Percentiles rank a stretch among this genome's conserved stretches.
These are phyloP conservation scores for Drosophila limbata DNA, from an alignment of 2,888 invertebrate species.

Conservation along the genomic window DNA sequence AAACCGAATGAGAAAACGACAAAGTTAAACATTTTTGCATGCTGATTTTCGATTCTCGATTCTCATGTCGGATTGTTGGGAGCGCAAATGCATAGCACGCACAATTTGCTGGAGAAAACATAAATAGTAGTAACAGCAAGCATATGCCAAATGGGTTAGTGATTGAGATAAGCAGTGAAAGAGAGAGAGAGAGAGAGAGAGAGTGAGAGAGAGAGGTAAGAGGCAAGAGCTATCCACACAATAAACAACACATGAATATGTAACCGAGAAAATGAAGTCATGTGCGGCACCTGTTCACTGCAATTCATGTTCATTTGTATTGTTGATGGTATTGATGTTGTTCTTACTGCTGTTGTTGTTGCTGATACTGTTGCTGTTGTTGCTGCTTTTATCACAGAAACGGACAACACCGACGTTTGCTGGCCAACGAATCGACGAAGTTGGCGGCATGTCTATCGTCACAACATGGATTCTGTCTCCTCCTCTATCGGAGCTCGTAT, in stretches of 20 bases:
- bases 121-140: constrained; percentile 68
- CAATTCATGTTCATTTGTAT: constrained; percentile 80
- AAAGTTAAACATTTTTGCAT: constrained; percentile 31
- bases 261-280: constrained; percentile 76
- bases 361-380: constrained; percentile 31
- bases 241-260: constrained; percentile 58
- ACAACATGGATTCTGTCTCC: constrained; percentile 55
- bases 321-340: constrained; percentile 61
- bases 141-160: constrained; percentile 50
- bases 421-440: constrained; percentile 52
- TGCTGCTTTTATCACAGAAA: constrained; percentile 50
- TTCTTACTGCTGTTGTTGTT: constrained; percentile 20
- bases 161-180: constrained; percentile 12
- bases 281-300: constrained; percentile 78
- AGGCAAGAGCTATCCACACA: constrained; percentile 35
- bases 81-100: constrained; percentile 63
- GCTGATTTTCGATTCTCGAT: constrained; percentile 50
- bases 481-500: constrained; percentile 23
- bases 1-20: constrained; percentile 2
- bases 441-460: constrained; percentile 74
- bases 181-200: not conserved
- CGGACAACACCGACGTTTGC: constrained; percentile 61
- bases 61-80: constrained; percentile 16
- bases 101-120: constrained; percentile 77
- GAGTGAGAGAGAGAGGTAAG: too few relatives aligned